Evolutionary conservation across 2,888 invertebrate genomes (phyloP), one percentile per base, ranked within the genome.

Genomic region (Cephus spinipes): DNA sequence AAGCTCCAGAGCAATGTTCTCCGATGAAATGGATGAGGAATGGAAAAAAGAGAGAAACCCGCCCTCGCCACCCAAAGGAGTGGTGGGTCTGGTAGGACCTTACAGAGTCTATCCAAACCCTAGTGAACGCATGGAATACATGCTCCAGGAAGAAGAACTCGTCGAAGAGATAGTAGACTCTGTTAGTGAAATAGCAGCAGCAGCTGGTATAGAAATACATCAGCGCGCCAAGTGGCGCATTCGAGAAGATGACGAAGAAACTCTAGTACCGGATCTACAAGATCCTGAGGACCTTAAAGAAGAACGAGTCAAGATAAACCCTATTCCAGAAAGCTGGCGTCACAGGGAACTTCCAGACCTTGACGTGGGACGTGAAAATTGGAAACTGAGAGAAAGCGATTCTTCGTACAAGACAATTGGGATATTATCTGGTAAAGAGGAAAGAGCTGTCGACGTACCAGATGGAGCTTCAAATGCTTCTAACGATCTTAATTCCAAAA

Each of bases 1-100:
- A 73, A 34, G 6, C 11, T 23, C 40, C 1, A 78, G 40, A 12
- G 77, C 73, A 55, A 75, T 78, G 15, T 33, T 12, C 23, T 68
- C 71, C 34, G 80, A 76, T 77, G 69, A 32, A 36, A 33, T 82
- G 79, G 77, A 83, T 79, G 79, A 78, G 75, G 32, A 76, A 68
- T 80, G 82, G 81, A 71, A 31, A 9, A 71, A n/a, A 15, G 71
- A 71, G 31, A 73, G 78, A 0, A 68, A 78, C 2, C 79, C 77
- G 4, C 75, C 75, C 2, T 83, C 86, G 33, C 69, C 87, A 31
- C 89, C 90, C 1, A 83, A 88, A 31, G 90, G 90, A 1, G 83
- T 90, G 32, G 86, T 90, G 12, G 90, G 90, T 3, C 84, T 90
- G 69, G 90, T 90, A 0, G 90, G 88, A 0, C 90, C 90, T 0